phyloP scores from a whole-genome alignment of 2,888 invertebrate species.

The Cataglyphis albicans region DNA sequence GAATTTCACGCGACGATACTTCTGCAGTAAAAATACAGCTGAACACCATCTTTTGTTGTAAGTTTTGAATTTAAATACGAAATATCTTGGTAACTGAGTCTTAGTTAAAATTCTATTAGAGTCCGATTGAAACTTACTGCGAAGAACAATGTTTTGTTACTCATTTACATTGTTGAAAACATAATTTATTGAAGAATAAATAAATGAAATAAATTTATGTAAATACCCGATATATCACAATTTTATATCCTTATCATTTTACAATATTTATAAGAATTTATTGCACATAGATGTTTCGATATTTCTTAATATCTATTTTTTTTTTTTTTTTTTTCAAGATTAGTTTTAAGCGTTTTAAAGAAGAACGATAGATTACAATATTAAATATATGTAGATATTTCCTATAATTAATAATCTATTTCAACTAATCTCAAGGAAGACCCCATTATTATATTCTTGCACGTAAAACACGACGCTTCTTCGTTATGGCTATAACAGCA shows the following conservation, averaged over 20 bases:
- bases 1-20: conserved; percentile 18
- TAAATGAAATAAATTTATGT: neutral
- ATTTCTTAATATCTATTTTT: neutral
- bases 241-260: neutral
- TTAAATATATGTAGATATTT: conserved; percentile 5
- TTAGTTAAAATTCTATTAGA: neutral
- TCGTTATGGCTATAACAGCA: conserved; percentile 21
- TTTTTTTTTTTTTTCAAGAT: neutral
- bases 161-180: conserved; percentile 4
- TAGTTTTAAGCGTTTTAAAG: neutral
- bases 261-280: neutral
- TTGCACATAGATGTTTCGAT: neutral
- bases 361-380: neutral
- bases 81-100: conserved; percentile 10
- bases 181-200: neutral
- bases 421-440: conserved; percentile 3
- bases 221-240: neutral
- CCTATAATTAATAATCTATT: conserved; percentile 38
- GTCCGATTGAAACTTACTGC: conserved; percentile 15
- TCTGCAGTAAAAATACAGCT: neutral
- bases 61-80: conserved; percentile 33
- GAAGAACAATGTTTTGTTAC: neutral
- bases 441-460: conserved; percentile 37
- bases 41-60: neutral
- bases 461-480: conserved; percentile 22